Evolutionary conservation across 2,113 vertebrate genomes (phyloP).

Genomic region (Xerus inauris): DNA sequence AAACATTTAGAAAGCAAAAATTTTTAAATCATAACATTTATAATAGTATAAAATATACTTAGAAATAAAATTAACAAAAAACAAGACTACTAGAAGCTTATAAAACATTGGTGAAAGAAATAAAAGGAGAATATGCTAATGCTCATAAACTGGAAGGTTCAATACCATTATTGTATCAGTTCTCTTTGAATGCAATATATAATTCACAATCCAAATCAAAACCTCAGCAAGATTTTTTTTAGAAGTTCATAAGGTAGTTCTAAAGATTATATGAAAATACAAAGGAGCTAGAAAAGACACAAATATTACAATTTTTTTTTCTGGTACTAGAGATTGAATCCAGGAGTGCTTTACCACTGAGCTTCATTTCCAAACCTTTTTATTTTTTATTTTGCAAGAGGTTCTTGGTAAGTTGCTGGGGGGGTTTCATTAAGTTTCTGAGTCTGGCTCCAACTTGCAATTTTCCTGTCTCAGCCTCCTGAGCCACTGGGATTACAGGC

Average conservation of each 20-base stretch:
- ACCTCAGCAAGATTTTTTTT: not conserved
- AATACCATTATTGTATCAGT: not conserved
- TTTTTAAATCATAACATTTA: not conserved
- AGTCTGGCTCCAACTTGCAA: too few relatives aligned
- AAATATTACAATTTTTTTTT: not conserved
- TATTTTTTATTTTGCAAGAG: too few relatives aligned
- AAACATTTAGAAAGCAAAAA: not conserved
- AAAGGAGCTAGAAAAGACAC: not conserved
- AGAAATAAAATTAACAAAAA: not conserved
- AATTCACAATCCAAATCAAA: not conserved
- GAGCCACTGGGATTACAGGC: too few relatives aligned
- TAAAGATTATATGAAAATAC: conserved; percentile 38
- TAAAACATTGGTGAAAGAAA: conserved; percentile 3
- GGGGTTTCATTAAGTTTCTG: too few relatives aligned
- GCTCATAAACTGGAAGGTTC: not conserved
- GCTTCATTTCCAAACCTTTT: too few relatives aligned
- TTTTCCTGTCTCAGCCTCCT: too few relatives aligned
- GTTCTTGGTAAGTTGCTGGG: too few relatives aligned
- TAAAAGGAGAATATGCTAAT: not conserved
- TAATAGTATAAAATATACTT: not conserved
- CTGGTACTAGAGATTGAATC: too few relatives aligned
- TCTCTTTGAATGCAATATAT: not conserved
- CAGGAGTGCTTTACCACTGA: too few relatives aligned
- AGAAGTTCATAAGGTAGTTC: not conserved
- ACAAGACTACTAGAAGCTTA: not conserved